Evolutionary conservation across 2,797 vertebrate genomes (phyloP).

Genomic region (Avahi laniger): DNA sequence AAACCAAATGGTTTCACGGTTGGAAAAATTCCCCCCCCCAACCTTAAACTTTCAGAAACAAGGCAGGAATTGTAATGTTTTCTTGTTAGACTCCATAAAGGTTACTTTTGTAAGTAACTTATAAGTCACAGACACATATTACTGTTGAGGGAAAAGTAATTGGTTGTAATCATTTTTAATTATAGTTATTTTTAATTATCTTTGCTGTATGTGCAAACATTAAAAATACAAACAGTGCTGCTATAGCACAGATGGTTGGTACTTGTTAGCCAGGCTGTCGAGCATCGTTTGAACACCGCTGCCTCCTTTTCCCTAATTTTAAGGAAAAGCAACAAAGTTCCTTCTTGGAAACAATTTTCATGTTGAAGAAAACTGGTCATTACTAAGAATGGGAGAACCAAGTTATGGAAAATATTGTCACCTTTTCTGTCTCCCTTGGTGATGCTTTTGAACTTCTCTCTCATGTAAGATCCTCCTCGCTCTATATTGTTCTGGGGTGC

Average conservation of each 20-base stretch:
- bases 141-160: conserved; percentile 87
- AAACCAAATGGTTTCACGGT: conserved; percentile 62
- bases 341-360: conserved; percentile 68
- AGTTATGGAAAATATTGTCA: not conserved
- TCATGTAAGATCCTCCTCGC: not conserved
- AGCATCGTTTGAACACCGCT: conserved; percentile 80
- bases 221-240: conserved; percentile 87
- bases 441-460: not conserved
- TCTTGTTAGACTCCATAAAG: conserved; percentile 77
- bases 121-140: conserved; percentile 83
- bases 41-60: conserved; percentile 74
- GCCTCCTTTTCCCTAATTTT: conserved; percentile 80
- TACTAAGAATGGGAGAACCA: conserved; percentile 15
- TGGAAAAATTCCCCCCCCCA: not conserved
- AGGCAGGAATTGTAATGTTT: conserved; percentile 59
- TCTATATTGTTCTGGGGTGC: not conserved
- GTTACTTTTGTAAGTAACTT: conserved; percentile 83
- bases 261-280: conserved; percentile 83
- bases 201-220: conserved; percentile 88
- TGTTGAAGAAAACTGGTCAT: conserved; percentile 64
- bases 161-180: conserved; percentile 90
- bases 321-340: conserved; percentile 77
- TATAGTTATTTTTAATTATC: conserved; percentile 91
- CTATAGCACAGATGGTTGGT: conserved; percentile 86
- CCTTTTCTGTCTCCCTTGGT: not conserved